Evolutionary conservation across 30 jellyfish, hydroid and myxozoan genomes (phyloP).

Genomic region (Rhopilema esculentum): DNA sequence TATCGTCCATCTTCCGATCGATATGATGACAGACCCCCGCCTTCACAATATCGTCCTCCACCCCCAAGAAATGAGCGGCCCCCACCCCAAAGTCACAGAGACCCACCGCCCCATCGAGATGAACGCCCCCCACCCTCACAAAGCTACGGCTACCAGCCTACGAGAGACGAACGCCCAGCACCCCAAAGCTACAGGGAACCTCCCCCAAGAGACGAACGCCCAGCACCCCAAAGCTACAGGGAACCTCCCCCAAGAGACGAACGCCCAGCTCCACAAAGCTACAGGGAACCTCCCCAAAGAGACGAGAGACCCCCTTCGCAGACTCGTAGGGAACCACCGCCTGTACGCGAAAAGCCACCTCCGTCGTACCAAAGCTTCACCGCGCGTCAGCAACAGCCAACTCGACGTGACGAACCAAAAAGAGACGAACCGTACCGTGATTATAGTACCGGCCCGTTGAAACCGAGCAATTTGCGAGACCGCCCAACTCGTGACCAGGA

Average conservation of each 20-base stretch:
- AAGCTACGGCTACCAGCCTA: constrained; percentile 19
- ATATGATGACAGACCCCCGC: constrained; percentile 65
- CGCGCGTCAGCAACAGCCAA: constrained; percentile 16
- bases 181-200: constrained; percentile 43
- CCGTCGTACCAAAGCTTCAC: constrained; percentile 25
- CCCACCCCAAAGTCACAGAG: constrained; percentile 57
- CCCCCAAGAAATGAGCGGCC: constrained; percentile 63
- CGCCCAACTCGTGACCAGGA: background rate
- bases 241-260: constrained; percentile 76
- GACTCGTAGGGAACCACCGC: constrained; percentile 39
- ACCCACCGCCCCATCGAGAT: constrained; percentile 76
- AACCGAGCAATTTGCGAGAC: constrained; percentile 4
- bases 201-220: constrained; percentile 52
- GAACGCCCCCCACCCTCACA: constrained; percentile 46
- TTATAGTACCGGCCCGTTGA: constrained; percentile 57
- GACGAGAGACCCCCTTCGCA: constrained; percentile 57
- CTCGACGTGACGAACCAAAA: constrained; percentile 32
- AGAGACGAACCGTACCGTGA: constrained; percentile 65
- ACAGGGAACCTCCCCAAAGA: constrained; percentile 74
- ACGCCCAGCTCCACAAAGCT: constrained; percentile 54
- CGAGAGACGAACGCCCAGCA: constrained; percentile 67
- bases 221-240: constrained; percentile 63
- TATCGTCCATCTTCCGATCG: constrained; percentile 34
- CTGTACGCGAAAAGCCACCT: constrained; percentile 48
- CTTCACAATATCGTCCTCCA: constrained; percentile 44